These are phyloP conservation scores for Eupeodes luniger DNA, from an alignment of 2,888 invertebrate species.

Conservation along the genomic window DNA sequence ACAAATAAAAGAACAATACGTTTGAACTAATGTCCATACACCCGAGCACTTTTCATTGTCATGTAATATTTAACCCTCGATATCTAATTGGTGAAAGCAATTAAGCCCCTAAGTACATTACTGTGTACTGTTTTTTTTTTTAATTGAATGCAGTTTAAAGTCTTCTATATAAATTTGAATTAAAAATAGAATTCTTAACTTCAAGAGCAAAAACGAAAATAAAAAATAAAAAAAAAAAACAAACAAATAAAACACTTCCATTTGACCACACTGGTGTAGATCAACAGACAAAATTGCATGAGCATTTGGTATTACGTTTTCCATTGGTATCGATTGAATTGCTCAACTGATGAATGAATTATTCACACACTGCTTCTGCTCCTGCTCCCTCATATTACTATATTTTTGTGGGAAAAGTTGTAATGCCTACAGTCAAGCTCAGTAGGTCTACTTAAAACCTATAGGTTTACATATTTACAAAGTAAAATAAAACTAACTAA, in stretches of 20 bases:
- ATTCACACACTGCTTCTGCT: constrained; percentile 26
- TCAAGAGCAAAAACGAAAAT: not conserved
- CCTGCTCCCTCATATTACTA: not conserved
- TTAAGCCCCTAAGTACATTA: not conserved
- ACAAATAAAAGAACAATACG: no score
- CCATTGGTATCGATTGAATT: constrained; percentile 62
- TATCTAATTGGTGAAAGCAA: not conserved
- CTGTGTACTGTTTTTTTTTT: not conserved
- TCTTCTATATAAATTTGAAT: not conserved
- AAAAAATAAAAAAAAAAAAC: no score
- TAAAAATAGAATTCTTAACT: no score
- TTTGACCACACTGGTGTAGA: constrained; percentile 11
- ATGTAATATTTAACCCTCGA: not conserved
- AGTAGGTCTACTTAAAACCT: not conserved
- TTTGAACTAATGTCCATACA: not conserved
- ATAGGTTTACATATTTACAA: not conserved
- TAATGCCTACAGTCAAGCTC: constrained; percentile 36
- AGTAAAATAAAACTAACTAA: not conserved
- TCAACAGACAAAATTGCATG: constrained; percentile 49
- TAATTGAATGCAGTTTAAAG: not conserved
- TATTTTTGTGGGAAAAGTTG: constrained; percentile 46
- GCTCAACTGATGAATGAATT: constrained; percentile 70
- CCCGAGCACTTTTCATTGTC: not conserved
- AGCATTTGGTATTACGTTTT: constrained; percentile 58
- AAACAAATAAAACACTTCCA: not conserved